phyloP scores from a whole-genome alignment of 2,888 invertebrate species.

The Scrobipalpa atriplicella region DNA sequence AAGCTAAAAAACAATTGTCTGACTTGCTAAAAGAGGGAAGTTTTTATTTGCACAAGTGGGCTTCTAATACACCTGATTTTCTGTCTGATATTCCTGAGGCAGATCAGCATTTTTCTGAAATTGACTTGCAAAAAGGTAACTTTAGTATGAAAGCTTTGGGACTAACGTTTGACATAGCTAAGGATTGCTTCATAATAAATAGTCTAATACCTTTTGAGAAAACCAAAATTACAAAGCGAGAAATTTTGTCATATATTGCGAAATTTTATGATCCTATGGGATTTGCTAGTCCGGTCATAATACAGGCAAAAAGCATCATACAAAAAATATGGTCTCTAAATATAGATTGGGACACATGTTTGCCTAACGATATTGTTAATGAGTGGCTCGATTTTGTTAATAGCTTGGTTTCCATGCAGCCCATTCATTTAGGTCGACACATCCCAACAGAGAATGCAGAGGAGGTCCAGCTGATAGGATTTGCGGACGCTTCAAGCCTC shows the following conservation, averaged over 20 bases:
- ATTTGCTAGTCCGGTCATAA: too few relatives aligned
- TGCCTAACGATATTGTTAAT: too few relatives aligned
- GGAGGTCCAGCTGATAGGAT: too few relatives aligned
- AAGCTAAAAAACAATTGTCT: neutral
- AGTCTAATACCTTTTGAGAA: neutral
- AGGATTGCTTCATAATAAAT: neutral
- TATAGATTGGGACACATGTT: too few relatives aligned
- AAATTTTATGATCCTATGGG: too few relatives aligned
- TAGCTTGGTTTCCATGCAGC: too few relatives aligned
- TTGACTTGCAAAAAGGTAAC: neutral
- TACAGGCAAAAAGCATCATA: too few relatives aligned
- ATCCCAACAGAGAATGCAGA: too few relatives aligned
- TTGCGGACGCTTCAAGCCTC: conserved; percentile 29
- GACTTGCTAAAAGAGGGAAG: neutral
- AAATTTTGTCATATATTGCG: too few relatives aligned
- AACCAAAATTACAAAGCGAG: neutral
- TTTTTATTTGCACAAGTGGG: neutral
- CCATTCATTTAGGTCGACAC: too few relatives aligned
- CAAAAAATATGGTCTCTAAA: too few relatives aligned
- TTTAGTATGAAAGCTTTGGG: conserved; percentile 18
- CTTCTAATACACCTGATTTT: neutral
- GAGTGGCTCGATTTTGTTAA: too few relatives aligned
- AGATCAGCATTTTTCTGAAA: neutral
- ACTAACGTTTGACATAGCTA: neutral
- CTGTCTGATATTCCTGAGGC: neutral